Base-by-base conservation (phyloP, 2,113 vertebrate species). In the Pelobates fuscus region DNA sequence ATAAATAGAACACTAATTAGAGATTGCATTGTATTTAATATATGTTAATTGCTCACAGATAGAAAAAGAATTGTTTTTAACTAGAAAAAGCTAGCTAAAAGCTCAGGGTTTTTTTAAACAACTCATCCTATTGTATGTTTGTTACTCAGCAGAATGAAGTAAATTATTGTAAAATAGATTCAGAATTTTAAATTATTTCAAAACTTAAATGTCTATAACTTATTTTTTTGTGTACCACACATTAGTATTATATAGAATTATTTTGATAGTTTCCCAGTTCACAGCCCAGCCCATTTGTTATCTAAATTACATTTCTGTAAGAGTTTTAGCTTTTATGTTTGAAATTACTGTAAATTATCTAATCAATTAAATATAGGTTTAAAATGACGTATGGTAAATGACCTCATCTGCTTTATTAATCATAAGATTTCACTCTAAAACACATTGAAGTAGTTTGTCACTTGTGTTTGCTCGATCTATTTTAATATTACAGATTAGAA, bases 301-400 rank as follows among this genome's bases (percentile, higher is more conserved):
- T 72, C 59, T 72, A 29, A 72, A 63, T 72, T 52, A 52, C 2
- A 54, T 63, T 63, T 63, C 26, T 37, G 27, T 37, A 63, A 46
- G 23, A 25, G 24, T 44, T 21, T 23, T 37, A 58, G 14, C 59
- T 63, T 15, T 26, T 52, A n/a, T 15, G 26, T 8, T 20, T 37
- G n/a, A 72, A 72, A 63, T 63, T 14, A 30, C 46, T 43, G 41
- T 63, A 52, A 72, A 54, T 72, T 24, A 63, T 20, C 15, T 63
- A 44, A 62, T 72, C 43, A 72, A 37, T 72, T 43, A 62, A 46
- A 27, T 32, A 30, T 24, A 46, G n/a, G 46, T 62, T 62, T 52
- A 62, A 71, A 49, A n/a, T 46, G 23, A 29, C 54, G 25, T 27
- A 60, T 41, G 68, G 59, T 44, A 59, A 59, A 70, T 59, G 27